Percentiles rank a stretch among this genome's conserved stretches.
These are phyloP conservation scores for Danionella cerebrum DNA, from an alignment of 2,113 vertebrate genomes.

Conservation along the genomic window DNA sequence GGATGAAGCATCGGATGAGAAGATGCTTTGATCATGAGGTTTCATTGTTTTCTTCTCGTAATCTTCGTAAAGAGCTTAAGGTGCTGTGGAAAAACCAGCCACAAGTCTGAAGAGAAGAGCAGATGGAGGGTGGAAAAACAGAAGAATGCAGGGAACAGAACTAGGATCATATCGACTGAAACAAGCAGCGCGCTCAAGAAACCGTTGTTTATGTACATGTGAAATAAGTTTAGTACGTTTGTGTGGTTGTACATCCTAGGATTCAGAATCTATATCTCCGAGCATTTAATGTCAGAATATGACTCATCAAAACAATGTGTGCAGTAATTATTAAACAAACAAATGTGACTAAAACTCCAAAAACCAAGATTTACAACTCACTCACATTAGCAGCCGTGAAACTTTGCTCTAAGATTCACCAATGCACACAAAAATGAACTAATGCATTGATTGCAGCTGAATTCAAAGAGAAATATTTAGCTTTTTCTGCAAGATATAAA, in stretches of 20 bases:
- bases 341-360: not conserved
- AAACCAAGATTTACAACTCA: conserved; percentile 1
- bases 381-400: not conserved
- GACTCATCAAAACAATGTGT: not conserved
- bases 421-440: not conserved
- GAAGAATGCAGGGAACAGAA: conserved; percentile 25
- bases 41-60: conserved; percentile 15
- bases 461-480: not conserved
- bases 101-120: conserved; percentile 18
- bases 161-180: conserved; percentile 21
- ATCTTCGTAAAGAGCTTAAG: conserved; percentile 10
- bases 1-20: conserved; percentile 3
- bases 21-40: conserved; percentile 8
- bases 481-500: not conserved
- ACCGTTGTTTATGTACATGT: conserved; percentile 47
- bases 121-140: conserved; percentile 4
- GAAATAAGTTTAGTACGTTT: not conserved
- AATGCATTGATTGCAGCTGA: not conserved
- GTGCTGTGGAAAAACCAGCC: conserved; percentile 14
- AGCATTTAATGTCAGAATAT: not conserved
- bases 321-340: not conserved
- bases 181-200: conserved; percentile 41
- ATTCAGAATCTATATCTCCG: not conserved
- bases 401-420: conserved; percentile 1
- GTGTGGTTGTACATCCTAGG: not conserved